Evolutionary conservation across 2,113 vertebrate species (phyloP).

Genomic region (Brienomyrus longianalis): DNA sequence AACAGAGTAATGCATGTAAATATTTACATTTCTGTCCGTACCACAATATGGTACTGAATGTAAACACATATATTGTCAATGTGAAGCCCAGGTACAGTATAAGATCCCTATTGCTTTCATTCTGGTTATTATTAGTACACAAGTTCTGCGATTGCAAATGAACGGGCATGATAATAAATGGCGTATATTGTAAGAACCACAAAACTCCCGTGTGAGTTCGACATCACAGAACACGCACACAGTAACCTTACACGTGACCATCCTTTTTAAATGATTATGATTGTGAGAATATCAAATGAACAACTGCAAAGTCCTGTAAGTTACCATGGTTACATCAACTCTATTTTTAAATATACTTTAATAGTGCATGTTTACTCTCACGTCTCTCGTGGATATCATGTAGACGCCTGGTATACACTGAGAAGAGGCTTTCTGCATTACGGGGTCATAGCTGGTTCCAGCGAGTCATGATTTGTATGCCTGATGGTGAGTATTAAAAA

Average conservation of each 20-base stretch:
- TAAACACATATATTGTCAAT: background rate
- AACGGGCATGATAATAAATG: background rate
- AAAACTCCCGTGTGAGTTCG: background rate
- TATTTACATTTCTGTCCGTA: background rate
- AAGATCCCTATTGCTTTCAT: background rate
- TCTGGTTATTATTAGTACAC: background rate
- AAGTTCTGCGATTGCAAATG: background rate
- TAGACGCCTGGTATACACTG: background rate
- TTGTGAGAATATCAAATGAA: conserved; percentile 10
- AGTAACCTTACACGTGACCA: background rate
- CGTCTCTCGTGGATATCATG: background rate
- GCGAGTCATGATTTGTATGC: background rate
- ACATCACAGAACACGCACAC: background rate
- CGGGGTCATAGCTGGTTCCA: background rate
- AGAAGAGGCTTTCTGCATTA: background rate
- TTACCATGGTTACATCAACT: conserved; percentile 23
- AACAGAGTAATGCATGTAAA: background rate
- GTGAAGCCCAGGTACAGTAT: background rate
- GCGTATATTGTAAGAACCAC: background rate
- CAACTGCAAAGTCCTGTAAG: background rate
- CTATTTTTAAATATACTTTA: conserved; percentile 22
- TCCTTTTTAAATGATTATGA: background rate
- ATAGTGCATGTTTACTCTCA: conserved; percentile 10
- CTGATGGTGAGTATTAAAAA: background rate
- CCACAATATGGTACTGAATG: background rate